These are phyloP conservation scores for Eulemur rubriventer DNA, from an alignment of 2,797 vertebrate genomes.

Conservation along the genomic window DNA sequence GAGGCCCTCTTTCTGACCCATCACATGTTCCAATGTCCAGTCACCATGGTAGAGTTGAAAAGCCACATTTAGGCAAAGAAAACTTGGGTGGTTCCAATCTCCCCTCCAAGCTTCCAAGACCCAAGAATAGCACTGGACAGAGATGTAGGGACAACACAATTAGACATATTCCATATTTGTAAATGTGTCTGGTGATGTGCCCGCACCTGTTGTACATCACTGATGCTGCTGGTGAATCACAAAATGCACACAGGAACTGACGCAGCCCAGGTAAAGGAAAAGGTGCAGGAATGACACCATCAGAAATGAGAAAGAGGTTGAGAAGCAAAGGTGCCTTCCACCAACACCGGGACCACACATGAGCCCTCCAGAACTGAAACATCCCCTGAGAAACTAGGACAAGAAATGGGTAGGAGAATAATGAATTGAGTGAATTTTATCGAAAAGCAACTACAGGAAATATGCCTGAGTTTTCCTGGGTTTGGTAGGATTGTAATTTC, in stretches of 20 bases:
- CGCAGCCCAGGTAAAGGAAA: not conserved
- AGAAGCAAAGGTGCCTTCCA: not conserved
- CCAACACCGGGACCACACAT: not conserved
- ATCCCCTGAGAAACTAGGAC: not conserved
- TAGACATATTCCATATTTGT: not conserved
- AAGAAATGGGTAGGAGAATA: not conserved
- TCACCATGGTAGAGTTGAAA: not conserved
- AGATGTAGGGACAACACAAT: not conserved
- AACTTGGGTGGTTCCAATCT: not conserved
- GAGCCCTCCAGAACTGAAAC: not conserved
- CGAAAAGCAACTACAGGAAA: not conserved
- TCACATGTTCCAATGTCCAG: not conserved
- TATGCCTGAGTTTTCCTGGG: not conserved
- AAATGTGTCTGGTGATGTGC: not conserved
- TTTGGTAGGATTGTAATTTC: slow-evolving; percentile 24
- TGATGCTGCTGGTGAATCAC: not conserved
- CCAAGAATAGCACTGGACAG: not conserved
- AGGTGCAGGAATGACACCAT: too few species aligned
- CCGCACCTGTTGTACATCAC: not conserved
- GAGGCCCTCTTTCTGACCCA: not conserved
- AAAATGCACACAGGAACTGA: not conserved
- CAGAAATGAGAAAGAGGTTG: not conserved
- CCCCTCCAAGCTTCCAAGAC: not conserved
- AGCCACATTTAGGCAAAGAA: not conserved
- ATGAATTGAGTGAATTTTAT: not conserved